These are phyloP conservation scores for Sepioteuthis lessoniana DNA, from an alignment of 2,888 invertebrate genomes.

Conservation along the genomic window DNA sequence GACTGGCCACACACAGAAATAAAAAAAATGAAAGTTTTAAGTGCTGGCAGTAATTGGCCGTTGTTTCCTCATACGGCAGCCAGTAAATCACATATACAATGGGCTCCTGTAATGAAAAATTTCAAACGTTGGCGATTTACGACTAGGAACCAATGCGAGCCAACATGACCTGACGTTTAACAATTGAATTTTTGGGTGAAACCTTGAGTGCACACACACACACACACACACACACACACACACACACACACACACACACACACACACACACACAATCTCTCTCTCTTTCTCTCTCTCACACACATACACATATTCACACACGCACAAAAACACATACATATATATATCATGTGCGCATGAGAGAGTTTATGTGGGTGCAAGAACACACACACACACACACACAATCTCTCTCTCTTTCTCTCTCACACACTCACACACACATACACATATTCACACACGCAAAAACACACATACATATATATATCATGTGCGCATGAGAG, in stretches of 20 bases:
- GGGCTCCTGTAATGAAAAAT: constrained; percentile 33
- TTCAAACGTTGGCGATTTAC: constrained; percentile 33
- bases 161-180: not conserved
- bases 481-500: too few relatives aligned
- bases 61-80: not conserved
- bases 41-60: not conserved
- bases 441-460: too few relatives aligned
- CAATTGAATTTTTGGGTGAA: constrained; percentile 16
- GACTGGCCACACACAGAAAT: not conserved
- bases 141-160: not conserved
- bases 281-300: too few relatives aligned
- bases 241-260: not conserved
- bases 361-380: too few relatives aligned
- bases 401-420: too few relatives aligned
- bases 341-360: too few relatives aligned
- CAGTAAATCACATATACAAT: not conserved
- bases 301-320: too few relatives aligned
- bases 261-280: not conserved
- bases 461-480: too few relatives aligned
- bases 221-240: not conserved
- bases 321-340: too few relatives aligned
- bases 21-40: not conserved
- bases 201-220: not conserved
- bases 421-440: too few relatives aligned
- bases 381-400: too few relatives aligned